Conservation (phyloP, 2,888 invertebrate species). For the Boloria selene region DNA sequence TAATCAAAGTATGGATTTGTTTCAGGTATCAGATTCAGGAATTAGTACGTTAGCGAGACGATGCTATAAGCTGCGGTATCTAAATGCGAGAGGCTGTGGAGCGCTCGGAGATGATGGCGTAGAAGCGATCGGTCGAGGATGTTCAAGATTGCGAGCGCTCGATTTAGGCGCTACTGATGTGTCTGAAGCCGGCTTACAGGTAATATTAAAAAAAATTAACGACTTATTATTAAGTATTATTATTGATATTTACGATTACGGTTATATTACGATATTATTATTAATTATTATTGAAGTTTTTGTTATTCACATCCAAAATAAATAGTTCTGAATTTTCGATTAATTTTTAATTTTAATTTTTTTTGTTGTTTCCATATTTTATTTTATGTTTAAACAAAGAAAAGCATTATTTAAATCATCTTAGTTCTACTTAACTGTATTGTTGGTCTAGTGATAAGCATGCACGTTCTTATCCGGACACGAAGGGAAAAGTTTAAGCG, state of each 20-base stretch:
- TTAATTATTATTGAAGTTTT: too few relatives aligned
- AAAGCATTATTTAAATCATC: too few relatives aligned
- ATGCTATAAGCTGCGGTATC: conserved; percentile 93
- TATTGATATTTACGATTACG: too few relatives aligned
- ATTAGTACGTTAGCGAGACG: conserved; percentile 92
- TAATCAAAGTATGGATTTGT: not conserved
- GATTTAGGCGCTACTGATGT: conserved; percentile 97
- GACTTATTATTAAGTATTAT: too few relatives aligned
- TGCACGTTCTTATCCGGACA: not conserved
- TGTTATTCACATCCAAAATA: too few relatives aligned
- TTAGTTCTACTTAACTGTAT: not conserved
- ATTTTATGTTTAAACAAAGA: too few relatives aligned
- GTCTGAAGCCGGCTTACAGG: conserved; percentile 93
- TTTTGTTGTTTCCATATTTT: too few relatives aligned
- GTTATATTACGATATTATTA: too few relatives aligned
- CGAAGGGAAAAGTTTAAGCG: too few relatives aligned
- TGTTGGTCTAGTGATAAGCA: not conserved
- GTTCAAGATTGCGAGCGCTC: conserved; percentile 91
- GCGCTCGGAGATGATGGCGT: conserved; percentile 97
- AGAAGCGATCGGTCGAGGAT: conserved; percentile 91
- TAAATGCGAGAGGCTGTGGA: conserved; percentile 96
- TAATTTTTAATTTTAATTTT: too few relatives aligned
- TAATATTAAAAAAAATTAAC: too few relatives aligned
- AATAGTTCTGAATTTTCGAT: too few relatives aligned
- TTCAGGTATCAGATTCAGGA: conserved; percentile 92